A percentile compares a stretch with the other conserved stretches of the same genome.
These are phyloP conservation scores for Drosophila sp. DNA, from an alignment of 1,140 invertebrate species.

Conservation along the genomic window DNA sequence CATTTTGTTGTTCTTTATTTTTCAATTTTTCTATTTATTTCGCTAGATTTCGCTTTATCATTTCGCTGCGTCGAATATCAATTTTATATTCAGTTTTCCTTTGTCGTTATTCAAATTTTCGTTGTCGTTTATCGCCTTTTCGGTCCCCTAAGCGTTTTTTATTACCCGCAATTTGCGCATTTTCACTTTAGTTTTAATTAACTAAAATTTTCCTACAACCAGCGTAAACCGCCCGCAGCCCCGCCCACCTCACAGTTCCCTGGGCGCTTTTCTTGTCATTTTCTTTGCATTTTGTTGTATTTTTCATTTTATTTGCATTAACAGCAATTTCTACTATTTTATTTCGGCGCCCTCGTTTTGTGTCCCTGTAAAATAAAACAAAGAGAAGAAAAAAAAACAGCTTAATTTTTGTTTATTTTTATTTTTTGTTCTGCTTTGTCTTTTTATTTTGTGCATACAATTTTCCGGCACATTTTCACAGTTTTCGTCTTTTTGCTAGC, in stretches of 20 bases:
- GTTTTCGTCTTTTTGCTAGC: slow-evolving; percentile 48
- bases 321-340: slow-evolving; percentile 63
- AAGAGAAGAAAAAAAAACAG: not conserved
- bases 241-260: not conserved
- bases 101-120: slow-evolving; percentile 58
- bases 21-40: slow-evolving; percentile 56
- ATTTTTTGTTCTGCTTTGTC: slow-evolving; percentile 11
- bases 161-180: slow-evolving; percentile 78
- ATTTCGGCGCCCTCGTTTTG: slow-evolving; percentile 61
- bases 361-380: slow-evolving; percentile 6
- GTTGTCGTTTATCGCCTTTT: slow-evolving; percentile 46
- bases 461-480: slow-evolving; percentile 69
- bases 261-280: slow-evolving; percentile 36
- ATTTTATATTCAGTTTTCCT: slow-evolving; percentile 24
- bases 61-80: slow-evolving; percentile 24
- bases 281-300: slow-evolving; percentile 20
- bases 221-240: not conserved
- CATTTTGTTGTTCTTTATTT: slow-evolving; percentile 18
- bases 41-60: slow-evolving; percentile 28
- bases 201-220: slow-evolving; percentile 70
- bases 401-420: slow-evolving; percentile 53
- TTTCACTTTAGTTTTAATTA: slow-evolving; percentile 82
- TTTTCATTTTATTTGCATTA: slow-evolving; percentile 42
- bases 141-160: slow-evolving; percentile 66
- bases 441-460: slow-evolving; percentile 57